Percentiles rank a stretch among this genome's conserved stretches.
Conservation (phyloP, 2,113 vertebrate species). For the Canis aureus region DNA sequence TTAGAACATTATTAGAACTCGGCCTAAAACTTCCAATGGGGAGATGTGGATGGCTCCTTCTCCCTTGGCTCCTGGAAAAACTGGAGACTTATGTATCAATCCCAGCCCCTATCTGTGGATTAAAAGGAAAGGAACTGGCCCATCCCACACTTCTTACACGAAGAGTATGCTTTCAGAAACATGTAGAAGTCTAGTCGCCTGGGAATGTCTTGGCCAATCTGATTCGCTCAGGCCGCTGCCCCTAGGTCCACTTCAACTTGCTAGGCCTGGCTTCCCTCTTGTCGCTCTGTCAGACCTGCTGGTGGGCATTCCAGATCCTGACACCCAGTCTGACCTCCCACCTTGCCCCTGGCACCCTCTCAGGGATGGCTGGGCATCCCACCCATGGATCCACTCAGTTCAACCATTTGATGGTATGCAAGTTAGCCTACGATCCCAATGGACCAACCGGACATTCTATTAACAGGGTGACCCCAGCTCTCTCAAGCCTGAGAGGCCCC, state of each 20-base stretch:
- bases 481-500: not conserved
- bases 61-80: not conserved
- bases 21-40: not conserved
- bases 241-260: not conserved
- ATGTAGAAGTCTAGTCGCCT: not conserved
- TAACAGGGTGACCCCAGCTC: not conserved
- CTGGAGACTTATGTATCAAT: not conserved
- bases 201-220: not conserved
- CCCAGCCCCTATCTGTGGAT: not conserved
- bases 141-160: not conserved
- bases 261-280: not conserved
- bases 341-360: not conserved
- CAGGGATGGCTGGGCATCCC: no score
- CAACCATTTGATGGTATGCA: no score
- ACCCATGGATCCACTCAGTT: not conserved
- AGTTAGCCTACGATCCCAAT: not conserved
- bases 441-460: not conserved
- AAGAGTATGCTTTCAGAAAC: not conserved
- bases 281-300: fast-evolving
- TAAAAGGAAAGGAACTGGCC: not conserved
- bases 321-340: not conserved
- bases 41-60: not conserved
- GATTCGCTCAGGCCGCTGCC: not conserved
- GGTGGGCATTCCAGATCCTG: not conserved
- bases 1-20: not conserved